These are phyloP conservation scores for Cataglyphis hispanica DNA, from an alignment of 1,140 invertebrate genomes.

Conservation along the genomic window DNA sequence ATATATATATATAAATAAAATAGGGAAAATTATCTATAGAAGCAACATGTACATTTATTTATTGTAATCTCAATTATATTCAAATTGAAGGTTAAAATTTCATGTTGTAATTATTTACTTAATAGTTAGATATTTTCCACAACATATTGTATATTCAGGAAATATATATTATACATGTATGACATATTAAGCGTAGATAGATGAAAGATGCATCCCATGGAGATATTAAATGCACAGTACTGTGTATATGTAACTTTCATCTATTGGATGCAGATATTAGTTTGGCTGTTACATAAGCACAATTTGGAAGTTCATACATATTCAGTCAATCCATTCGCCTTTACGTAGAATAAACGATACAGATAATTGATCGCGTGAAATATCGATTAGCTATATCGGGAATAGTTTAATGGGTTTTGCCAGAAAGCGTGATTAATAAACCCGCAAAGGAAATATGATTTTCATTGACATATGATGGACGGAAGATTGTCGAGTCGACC, in stretches of 20 bases:
- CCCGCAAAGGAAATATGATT: conserved; percentile 68
- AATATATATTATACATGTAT: no score
- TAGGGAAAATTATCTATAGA: neutral
- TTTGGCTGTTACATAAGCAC: conserved; percentile 47
- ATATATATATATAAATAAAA: neutral
- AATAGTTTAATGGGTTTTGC: conserved; percentile 66
- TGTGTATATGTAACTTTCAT: conserved; percentile 50
- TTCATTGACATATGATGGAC: conserved; percentile 61
- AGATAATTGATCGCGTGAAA: conserved; percentile 59
- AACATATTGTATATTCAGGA: neutral
- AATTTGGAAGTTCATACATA: conserved; percentile 53
- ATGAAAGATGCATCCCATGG: conserved; percentile 8
- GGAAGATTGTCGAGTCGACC: conserved; percentile 49
- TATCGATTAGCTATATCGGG: conserved; percentile 48
- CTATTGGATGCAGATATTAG: conserved; percentile 43
- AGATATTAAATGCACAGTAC: conserved; percentile 20
- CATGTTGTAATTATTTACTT: neutral
- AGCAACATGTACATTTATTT: neutral
- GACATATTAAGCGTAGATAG: neutral
- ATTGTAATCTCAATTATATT: neutral
- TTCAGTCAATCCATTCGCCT: conserved; percentile 43
- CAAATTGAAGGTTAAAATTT: neutral
- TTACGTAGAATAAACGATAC: conserved; percentile 46
- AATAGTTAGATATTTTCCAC: neutral
- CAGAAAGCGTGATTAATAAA: conserved; percentile 74